Evolutionary conservation across 2,888 invertebrate species (phyloP).

Genomic region (Antheraea yamamai): DNA sequence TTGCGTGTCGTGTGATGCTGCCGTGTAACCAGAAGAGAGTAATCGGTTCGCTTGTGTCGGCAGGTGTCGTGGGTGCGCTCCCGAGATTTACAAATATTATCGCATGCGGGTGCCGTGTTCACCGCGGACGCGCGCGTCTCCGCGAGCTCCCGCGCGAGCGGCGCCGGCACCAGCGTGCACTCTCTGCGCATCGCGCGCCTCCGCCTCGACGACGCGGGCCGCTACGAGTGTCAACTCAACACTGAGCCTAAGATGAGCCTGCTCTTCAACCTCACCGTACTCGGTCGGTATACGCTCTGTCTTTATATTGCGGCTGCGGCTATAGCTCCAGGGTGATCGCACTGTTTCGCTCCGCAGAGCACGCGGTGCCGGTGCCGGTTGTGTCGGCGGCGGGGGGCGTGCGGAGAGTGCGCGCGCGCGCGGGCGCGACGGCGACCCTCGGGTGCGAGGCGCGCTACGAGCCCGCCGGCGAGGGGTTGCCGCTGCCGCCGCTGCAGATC

Average conservation of each 20-base stretch:
- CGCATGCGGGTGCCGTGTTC: constrained; percentile 84
- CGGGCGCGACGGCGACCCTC: constrained; percentile 54
- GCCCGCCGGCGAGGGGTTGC: constrained; percentile 45
- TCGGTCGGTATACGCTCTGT: constrained; percentile 70
- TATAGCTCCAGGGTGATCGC: too few relatives aligned
- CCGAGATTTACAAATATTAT: constrained; percentile 86
- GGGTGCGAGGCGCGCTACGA: constrained; percentile 61
- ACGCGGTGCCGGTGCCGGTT: constrained; percentile 43
- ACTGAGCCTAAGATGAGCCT: constrained; percentile 88
- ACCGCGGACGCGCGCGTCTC: constrained; percentile 86
- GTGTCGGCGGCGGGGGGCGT: constrained; percentile 27
- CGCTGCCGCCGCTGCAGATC: constrained; percentile 54
- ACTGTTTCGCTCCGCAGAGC: constrained; percentile 33
- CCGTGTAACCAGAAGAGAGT: too few relatives aligned
- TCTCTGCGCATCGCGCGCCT: constrained; percentile 84
- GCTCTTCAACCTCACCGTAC: constrained; percentile 84
- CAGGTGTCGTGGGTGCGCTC: constrained; percentile 90
- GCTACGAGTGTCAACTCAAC: constrained; percentile 89
- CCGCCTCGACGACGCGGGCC: constrained; percentile 83
- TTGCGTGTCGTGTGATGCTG: too few relatives aligned
- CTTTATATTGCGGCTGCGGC: too few relatives aligned
- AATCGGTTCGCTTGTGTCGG: neutral
- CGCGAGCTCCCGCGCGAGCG: constrained; percentile 76
- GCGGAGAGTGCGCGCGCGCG: constrained; percentile 28
- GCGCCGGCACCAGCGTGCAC: constrained; percentile 69